phyloP scores from a whole-genome alignment of 2,797 vertebrate genomes.

The Tragopan temminckii region DNA sequence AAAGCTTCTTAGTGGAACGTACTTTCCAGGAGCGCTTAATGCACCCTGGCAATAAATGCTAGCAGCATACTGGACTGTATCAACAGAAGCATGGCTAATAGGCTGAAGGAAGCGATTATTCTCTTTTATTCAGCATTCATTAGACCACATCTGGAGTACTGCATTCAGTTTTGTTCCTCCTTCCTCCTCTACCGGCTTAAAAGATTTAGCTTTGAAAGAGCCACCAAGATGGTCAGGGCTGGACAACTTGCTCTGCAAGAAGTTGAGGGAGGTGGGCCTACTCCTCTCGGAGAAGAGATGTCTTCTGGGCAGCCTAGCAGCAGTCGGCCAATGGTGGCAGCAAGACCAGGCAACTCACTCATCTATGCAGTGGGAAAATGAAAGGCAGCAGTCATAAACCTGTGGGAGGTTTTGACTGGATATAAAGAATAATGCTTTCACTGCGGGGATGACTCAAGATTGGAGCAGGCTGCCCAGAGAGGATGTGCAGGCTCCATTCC shows the following conservation, averaged over 20 bases:
- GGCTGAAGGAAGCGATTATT: background rate
- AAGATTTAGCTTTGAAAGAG: background rate
- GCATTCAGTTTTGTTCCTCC: background rate
- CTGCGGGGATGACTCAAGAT: background rate
- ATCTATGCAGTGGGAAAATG: background rate
- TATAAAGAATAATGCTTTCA: background rate
- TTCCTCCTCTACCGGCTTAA: background rate
- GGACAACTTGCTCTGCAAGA: background rate
- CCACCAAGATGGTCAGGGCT: background rate
- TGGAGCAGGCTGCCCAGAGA: background rate
- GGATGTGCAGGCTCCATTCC: background rate
- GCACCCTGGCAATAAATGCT: background rate
- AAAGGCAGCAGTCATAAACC: background rate
- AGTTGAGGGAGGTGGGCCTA: background rate
- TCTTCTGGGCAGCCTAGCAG: background rate
- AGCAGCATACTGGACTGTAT: background rate
- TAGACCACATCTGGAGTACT: background rate
- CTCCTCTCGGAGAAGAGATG: background rate
- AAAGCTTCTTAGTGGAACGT: background rate
- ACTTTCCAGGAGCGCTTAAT: background rate
- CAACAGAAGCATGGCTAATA: background rate
- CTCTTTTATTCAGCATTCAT: background rate
- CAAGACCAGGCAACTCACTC: background rate
- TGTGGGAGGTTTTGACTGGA: background rate
- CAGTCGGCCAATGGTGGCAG: background rate